phyloP scores from a whole-genome alignment of 2,888 invertebrate genomes.

The Calameuta idolon region DNA sequence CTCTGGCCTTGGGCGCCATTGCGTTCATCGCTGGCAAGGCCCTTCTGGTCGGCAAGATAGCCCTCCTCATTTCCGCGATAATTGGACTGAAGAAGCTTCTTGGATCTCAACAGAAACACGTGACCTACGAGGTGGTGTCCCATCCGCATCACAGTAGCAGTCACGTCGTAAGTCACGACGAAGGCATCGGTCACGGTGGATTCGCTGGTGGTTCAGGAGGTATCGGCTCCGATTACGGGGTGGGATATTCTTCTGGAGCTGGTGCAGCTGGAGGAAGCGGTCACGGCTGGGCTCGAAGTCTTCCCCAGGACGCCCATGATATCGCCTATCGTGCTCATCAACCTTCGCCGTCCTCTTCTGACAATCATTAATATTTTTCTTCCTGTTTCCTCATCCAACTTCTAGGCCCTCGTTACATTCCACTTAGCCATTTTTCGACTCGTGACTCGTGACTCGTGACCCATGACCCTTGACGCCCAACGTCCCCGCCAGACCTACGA shows the following conservation, averaged over 20 bases:
- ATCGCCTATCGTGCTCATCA: constrained; percentile 85
- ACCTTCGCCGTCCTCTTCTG: constrained; percentile 56
- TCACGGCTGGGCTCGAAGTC: constrained; percentile 80
- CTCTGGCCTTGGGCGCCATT: constrained; percentile 83
- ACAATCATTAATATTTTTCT: too few species aligned
- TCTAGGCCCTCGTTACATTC: too few species aligned
- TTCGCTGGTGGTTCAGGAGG: constrained; percentile 72
- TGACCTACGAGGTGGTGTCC: constrained; percentile 88
- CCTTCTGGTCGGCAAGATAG: constrained; percentile 85
- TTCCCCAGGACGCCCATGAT: constrained; percentile 73
- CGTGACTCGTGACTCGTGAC: too few species aligned
- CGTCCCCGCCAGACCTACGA: too few species aligned
- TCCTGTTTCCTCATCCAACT: too few species aligned
- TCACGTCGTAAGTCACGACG: constrained; percentile 78
- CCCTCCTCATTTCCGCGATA: constrained; percentile 84
- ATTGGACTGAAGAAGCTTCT: constrained; percentile 87
- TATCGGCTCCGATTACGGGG: constrained; percentile 68
- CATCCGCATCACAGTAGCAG: constrained; percentile 84
- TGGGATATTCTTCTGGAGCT: constrained; percentile 75
- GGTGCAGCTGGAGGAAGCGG: constrained; percentile 70
- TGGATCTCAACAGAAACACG: constrained; percentile 82
- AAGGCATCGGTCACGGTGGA: constrained; percentile 70
- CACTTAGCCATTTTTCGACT: too few species aligned
- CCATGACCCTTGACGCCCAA: too few species aligned
- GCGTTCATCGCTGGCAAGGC: constrained; percentile 90